phyloP scores from a whole-genome alignment of 2,888 invertebrate species.

The Cryptocheilus praepositus region DNA sequence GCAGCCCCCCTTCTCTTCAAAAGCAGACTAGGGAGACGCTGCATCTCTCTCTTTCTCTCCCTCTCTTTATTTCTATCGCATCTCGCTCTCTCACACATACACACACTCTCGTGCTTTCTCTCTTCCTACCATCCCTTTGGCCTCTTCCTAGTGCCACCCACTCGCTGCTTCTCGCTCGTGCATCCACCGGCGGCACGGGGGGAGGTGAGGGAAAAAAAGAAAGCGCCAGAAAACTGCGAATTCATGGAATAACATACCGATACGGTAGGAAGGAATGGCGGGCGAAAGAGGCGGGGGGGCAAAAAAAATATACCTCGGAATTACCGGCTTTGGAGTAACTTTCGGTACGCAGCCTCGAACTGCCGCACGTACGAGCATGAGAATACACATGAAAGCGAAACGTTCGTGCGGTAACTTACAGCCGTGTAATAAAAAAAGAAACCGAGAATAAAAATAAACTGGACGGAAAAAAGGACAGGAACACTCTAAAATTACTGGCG shows the following conservation, averaged over 20 bases:
- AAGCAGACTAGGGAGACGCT: slow-evolving; percentile 10
- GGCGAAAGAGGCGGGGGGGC: neutral
- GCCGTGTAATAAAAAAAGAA: too few relatives aligned
- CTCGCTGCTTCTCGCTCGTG: slow-evolving; percentile 6
- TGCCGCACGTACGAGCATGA: slow-evolving; percentile 5
- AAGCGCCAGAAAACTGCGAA: too few relatives aligned
- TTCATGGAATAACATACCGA: slow-evolving; percentile 8
- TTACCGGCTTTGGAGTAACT: too few relatives aligned
- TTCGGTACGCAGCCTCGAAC: too few relatives aligned
- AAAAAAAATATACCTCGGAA: too few relatives aligned
- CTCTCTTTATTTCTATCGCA: slow-evolving; percentile 8
- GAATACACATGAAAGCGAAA: neutral
- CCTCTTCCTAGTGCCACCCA: too few relatives aligned
- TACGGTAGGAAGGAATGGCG: neutral
- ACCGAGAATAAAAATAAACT: too few relatives aligned
- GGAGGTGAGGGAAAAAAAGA: neutral
- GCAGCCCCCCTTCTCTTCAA: too few relatives aligned
- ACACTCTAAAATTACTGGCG: too few relatives aligned
- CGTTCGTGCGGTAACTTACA: too few relatives aligned
- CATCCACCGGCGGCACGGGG: neutral
- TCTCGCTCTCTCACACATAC: neutral
- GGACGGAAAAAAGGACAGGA: too few relatives aligned
- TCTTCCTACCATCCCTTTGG: neutral
- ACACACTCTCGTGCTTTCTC: neutral
- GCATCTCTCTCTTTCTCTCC: slow-evolving; percentile 1